phyloP scores from a whole-genome alignment of 2,888 invertebrate genomes.

The Latheticus oryzae region DNA sequence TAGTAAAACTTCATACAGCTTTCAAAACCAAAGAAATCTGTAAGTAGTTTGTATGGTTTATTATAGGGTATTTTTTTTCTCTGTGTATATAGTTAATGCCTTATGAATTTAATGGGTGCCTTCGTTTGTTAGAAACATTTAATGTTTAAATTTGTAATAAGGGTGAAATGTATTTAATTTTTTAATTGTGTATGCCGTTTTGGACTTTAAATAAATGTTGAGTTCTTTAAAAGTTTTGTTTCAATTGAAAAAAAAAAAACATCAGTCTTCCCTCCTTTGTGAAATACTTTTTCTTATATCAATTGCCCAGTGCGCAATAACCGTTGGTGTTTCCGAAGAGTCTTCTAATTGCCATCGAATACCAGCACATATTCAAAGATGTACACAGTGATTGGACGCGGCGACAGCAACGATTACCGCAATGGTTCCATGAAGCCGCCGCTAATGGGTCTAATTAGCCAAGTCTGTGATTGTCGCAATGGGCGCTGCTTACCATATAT shows the following conservation, averaged over 20 bases:
- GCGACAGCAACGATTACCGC: conserved; percentile 43
- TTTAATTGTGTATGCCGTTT: conserved; percentile 46
- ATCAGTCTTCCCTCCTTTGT: background rate
- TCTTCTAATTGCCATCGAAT: conserved; percentile 51
- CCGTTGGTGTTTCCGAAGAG: conserved; percentile 31
- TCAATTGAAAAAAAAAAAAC: too few species aligned
- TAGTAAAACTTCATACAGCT: conserved; percentile 66
- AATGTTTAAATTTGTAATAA: conserved; percentile 46
- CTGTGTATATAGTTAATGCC: conserved; percentile 37
- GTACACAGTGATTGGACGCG: conserved; percentile 58
- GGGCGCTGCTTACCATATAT: conserved; percentile 53
- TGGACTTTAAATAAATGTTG: conserved; percentile 53
- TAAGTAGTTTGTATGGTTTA: conserved; percentile 39
- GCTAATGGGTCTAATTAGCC: conserved; percentile 61
- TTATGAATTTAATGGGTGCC: conserved; percentile 52
- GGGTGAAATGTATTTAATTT: conserved; percentile 42
- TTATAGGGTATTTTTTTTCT: conserved; percentile 32
- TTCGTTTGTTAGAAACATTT: conserved; percentile 50
- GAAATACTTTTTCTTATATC: background rate
- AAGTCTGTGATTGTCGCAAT: conserved; percentile 62
- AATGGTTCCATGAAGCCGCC: conserved; percentile 59
- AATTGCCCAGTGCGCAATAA: conserved; percentile 34
- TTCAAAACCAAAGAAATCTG: conserved; percentile 63
- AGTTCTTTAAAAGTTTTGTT: conserved; percentile 43
- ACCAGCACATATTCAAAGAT: conserved; percentile 44